phyloP scores from a whole-genome alignment of 1,140 invertebrate species.

The Drosophila athabasca region DNA sequence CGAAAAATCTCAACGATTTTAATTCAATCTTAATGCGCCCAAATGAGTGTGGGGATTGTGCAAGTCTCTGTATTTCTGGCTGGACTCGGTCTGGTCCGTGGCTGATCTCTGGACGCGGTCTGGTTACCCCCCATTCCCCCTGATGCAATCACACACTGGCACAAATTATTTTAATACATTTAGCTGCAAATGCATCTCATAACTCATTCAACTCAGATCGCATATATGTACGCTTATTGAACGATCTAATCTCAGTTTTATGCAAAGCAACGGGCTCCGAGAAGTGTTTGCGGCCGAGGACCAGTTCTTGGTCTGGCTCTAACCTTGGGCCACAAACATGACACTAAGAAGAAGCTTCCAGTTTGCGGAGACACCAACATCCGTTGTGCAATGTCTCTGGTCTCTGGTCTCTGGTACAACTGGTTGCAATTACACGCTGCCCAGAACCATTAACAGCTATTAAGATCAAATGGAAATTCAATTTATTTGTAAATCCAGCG shows the following conservation, averaged over 20 bases:
- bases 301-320: slow-evolving; percentile 54
- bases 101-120: no score
- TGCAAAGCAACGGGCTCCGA: slow-evolving; percentile 43
- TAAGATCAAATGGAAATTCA: slow-evolving; percentile 60
- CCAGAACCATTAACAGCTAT: slow-evolving; percentile 59
- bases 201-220: slow-evolving; percentile 31
- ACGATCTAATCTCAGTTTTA: slow-evolving; percentile 49
- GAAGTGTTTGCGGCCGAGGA: slow-evolving; percentile 50
- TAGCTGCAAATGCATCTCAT: slow-evolving; percentile 48
- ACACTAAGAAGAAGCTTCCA: slow-evolving; percentile 64
- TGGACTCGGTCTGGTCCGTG: slow-evolving; percentile 2
- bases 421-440: slow-evolving; percentile 40
- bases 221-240: slow-evolving; percentile 1
- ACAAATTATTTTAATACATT: slow-evolving; percentile 47
- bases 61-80: slow-evolving; percentile 26
- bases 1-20: slow-evolving; percentile 78
- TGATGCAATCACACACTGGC: slow-evolving; percentile 45
- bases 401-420: slow-evolving; percentile 14
- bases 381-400: slow-evolving; percentile 41
- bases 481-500: slow-evolving; percentile 62
- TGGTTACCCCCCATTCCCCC: background rate
- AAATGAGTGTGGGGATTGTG: slow-evolving; percentile 65
- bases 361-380: slow-evolving; percentile 27
- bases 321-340: slow-evolving; percentile 63
- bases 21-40: slow-evolving; percentile 77